Evolutionary conservation across 2,888 invertebrate genomes (phyloP).

Genomic region (Tetropium fuscum): DNA sequence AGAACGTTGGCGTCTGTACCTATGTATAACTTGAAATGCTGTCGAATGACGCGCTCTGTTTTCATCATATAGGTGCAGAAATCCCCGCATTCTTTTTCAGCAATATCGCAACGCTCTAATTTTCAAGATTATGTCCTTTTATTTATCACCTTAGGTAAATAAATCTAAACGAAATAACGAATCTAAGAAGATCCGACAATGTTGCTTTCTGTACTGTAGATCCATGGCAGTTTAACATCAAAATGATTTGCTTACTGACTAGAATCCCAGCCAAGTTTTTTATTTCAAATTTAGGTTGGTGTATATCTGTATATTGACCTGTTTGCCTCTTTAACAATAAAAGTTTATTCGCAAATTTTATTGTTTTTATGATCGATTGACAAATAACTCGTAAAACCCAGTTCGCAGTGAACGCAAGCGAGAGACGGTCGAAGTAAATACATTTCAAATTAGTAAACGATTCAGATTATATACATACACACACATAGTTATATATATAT

Average conservation of each 20-base stretch:
- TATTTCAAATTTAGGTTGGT: conserved; percentile 22
- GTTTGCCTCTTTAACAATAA: conserved; percentile 19
- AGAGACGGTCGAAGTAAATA: not conserved
- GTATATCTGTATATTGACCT: conserved; percentile 28
- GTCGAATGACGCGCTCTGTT: no score
- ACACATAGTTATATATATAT: not conserved
- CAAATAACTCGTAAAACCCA: conserved; percentile 7
- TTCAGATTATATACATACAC: not conserved
- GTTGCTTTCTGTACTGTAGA: not conserved
- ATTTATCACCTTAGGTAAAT: no score
- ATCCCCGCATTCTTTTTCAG: no score
- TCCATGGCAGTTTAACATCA: conserved; percentile 10
- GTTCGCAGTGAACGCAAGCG: not conserved
- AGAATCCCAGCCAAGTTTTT: conserved; percentile 25
- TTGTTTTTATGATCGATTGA: conserved; percentile 12
- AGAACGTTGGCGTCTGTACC: no score
- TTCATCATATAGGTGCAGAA: no score
- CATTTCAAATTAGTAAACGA: not conserved
- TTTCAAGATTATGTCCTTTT: no score
- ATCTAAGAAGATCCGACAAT: no score
- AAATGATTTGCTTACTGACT: conserved; percentile 7
- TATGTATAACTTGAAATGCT: no score
- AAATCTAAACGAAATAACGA: no score
- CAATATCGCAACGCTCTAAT: no score
- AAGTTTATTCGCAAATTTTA: conserved; percentile 19